These are phyloP conservation scores for Eulemur mongoz DNA, from an alignment of 2,797 vertebrate genomes.

Conservation along the genomic window DNA sequence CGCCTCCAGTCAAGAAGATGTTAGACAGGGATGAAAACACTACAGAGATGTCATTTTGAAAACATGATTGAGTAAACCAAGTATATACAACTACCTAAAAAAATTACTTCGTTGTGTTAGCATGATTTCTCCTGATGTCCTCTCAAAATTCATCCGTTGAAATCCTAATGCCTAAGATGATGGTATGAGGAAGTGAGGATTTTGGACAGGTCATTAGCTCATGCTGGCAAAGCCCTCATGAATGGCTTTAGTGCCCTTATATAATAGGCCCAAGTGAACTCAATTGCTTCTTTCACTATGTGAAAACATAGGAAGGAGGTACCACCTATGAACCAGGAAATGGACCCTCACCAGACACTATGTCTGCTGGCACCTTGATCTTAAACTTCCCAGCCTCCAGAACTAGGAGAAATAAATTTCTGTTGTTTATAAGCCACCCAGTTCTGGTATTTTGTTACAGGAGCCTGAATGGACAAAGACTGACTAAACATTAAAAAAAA, in stretches of 20 bases:
- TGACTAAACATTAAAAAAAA: background rate
- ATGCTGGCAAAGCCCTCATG: background rate
- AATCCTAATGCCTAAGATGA: background rate
- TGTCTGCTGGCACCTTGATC: background rate
- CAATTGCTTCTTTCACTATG: background rate
- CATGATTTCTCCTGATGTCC: background rate
- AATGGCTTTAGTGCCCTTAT: background rate
- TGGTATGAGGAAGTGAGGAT: fast-evolving
- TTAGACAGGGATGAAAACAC: constrained; percentile 57
- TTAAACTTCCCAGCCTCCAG: background rate
- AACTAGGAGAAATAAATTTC: background rate
- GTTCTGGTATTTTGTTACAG: background rate
- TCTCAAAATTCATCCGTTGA: background rate
- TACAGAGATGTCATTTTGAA: background rate
- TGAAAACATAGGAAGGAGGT: background rate
- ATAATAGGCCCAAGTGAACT: background rate
- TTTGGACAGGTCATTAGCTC: background rate
- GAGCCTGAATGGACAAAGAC: background rate
- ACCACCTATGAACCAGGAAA: too few species aligned
- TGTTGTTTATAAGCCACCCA: background rate
- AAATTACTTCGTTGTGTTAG: background rate
- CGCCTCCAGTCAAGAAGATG: background rate
- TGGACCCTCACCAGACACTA: background rate
- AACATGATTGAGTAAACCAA: background rate
- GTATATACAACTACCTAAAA: fast-evolving